Conservation (phyloP, 2,113 vertebrate species). For the Corythoichthys haematopterus region DNA sequence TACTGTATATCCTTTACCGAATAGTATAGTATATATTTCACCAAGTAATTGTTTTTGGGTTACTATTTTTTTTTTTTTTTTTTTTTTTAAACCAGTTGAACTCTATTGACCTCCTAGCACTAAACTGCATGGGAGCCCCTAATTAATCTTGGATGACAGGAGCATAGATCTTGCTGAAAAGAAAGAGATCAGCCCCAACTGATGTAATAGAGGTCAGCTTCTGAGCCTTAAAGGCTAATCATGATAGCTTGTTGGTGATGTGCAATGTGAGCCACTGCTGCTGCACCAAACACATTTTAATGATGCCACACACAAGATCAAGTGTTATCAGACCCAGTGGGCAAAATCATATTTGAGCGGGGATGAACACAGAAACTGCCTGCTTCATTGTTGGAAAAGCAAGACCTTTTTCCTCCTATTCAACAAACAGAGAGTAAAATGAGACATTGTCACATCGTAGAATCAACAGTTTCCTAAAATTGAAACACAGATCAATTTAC, state of each 20-base stretch:
- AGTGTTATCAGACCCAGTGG: background rate
- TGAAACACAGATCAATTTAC: background rate
- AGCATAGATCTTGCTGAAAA: background rate
- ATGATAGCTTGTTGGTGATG: background rate
- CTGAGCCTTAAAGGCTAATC: background rate
- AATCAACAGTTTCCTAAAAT: background rate
- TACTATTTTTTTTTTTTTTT: background rate
- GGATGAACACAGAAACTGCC: background rate
- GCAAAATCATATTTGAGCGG: background rate
- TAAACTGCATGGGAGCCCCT: background rate
- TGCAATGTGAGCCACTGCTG: background rate
- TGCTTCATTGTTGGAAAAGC: background rate
- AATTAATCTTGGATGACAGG: background rate
- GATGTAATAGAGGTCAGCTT: background rate
- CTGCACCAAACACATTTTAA: background rate
- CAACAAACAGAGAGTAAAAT: too few species aligned
- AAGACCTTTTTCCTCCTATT: background rate
- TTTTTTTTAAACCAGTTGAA: background rate
- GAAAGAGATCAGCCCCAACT: background rate
- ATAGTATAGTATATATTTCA: background rate
- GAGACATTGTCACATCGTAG: background rate
- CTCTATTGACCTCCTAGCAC: background rate
- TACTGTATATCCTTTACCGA: background rate
- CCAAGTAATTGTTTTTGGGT: too few species aligned
- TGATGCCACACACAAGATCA: background rate